Conservation (phyloP, 1,140 invertebrate species). For the Penaeus chinensis region DNA sequence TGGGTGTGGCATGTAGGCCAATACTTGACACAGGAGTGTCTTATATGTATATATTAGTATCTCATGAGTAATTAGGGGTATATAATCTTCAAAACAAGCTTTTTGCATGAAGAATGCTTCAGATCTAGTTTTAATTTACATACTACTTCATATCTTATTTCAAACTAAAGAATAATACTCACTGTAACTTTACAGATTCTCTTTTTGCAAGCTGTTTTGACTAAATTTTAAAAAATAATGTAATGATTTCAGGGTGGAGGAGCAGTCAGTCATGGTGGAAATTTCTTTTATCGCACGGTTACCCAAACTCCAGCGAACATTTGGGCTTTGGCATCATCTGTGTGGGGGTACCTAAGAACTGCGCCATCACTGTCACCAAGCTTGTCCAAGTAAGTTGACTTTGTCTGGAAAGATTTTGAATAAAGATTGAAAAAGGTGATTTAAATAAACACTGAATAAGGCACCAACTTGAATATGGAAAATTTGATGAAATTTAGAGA, state of each 20-base stretch:
- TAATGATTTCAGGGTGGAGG: conserved; percentile 35
- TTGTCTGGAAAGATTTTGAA: background rate
- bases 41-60: too few species aligned
- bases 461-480: background rate
- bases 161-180: too few species aligned
- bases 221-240: background rate
- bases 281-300: conserved; percentile 53
- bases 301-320: conserved; percentile 54
- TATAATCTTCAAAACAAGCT: too few species aligned
- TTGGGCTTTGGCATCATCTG: conserved; percentile 47
- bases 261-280: conserved; percentile 37
- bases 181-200: background rate
- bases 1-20: too few species aligned
- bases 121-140: too few species aligned
- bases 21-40: too few species aligned
- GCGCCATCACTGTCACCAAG: conserved; percentile 34
- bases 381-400: conserved; percentile 49
- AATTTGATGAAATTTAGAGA: background rate
- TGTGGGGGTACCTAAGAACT: conserved; percentile 36
- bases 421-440: background rate
- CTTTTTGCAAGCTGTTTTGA: background rate
- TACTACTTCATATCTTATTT: too few species aligned
- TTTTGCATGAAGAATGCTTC: too few species aligned
- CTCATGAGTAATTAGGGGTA: too few species aligned
- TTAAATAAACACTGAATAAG: background rate